Evolutionary conservation across 1,140 invertebrate species (phyloP).

Genomic region (Agrilus planipennis): DNA sequence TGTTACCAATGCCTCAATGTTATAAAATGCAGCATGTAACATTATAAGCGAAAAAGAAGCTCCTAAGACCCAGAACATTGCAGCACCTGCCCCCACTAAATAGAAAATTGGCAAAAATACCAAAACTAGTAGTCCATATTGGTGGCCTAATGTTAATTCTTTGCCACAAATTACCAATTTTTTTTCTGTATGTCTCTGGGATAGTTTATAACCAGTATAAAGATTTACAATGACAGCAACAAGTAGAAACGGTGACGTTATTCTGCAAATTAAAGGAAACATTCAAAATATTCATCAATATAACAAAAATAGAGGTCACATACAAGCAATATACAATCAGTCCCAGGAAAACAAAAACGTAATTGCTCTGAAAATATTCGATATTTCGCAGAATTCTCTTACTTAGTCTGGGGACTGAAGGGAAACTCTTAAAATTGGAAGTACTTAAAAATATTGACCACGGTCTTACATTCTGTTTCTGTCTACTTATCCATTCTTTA

Average conservation of each 20-base stretch:
- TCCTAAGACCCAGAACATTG: conserved; percentile 74
- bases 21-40: conserved; percentile 66
- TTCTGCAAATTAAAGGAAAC: conserved; percentile 29
- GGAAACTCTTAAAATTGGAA: conserved; percentile 52
- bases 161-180: conserved; percentile 49
- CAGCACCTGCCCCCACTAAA: conserved; percentile 66
- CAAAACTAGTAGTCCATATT: conserved; percentile 56
- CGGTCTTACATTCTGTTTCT: conserved; percentile 34
- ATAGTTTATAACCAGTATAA: conserved; percentile 61
- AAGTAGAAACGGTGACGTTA: conserved; percentile 40
- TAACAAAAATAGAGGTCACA: conserved; percentile 29
- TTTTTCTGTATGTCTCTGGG: conserved; percentile 44
- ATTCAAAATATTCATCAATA: not conserved
- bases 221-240: conserved; percentile 49
- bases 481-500: conserved; percentile 31
- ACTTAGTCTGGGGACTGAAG: conserved; percentile 51
- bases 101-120: conserved; percentile 68
- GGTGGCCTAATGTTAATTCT: conserved; percentile 58
- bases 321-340: conserved; percentile 75
- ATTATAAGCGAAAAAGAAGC: conserved; percentile 61
- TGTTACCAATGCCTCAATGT: conserved; percentile 43
- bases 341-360: conserved; percentile 71
- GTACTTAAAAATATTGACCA: conserved; percentile 37
- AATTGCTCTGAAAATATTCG: conserved; percentile 81
- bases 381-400: conserved; percentile 65